Evolutionary conservation across 2,888 invertebrate species (phyloP).

Genomic region (Stictocephala bisonia): DNA sequence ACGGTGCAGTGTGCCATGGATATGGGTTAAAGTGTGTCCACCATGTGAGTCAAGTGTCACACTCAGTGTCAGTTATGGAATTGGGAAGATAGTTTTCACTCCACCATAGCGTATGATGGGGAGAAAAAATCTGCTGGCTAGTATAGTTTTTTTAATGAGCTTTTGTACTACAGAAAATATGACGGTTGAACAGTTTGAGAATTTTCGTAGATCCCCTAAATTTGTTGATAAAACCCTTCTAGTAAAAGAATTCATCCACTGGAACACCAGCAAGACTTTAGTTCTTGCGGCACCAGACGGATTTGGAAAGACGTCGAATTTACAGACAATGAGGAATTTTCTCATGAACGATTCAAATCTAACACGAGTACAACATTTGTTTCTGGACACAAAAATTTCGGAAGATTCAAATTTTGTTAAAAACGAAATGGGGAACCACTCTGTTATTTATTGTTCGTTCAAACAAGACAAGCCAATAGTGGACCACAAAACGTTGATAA

Average conservation of each 20-base stretch:
- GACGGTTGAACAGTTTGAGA: no score
- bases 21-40: no score
- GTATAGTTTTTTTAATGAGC: no score
- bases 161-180: no score
- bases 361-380: neutral
- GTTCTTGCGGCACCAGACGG: constrained; percentile 14
- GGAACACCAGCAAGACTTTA: neutral
- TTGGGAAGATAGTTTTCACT: no score
- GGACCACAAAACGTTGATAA: neutral
- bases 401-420: constrained; percentile 7
- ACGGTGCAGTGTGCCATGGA: no score
- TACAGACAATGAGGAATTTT: constrained; percentile 4
- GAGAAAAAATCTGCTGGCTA: no score
- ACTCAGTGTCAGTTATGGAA: no score
- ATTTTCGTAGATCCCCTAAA: no score
- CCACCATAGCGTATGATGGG: no score
- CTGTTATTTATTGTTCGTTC: constrained; percentile 18
- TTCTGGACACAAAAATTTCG: constrained; percentile 13
- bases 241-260: neutral
- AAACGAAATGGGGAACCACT: constrained; percentile 14
- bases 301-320: constrained; percentile 12
- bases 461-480: neutral
- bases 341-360: neutral
- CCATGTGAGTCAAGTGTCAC: no score
- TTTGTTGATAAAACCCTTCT: constrained; percentile 12